Evolutionary conservation across 2,797 vertebrate species (phyloP).

Genomic region (Chelmon rostratus): DNA sequence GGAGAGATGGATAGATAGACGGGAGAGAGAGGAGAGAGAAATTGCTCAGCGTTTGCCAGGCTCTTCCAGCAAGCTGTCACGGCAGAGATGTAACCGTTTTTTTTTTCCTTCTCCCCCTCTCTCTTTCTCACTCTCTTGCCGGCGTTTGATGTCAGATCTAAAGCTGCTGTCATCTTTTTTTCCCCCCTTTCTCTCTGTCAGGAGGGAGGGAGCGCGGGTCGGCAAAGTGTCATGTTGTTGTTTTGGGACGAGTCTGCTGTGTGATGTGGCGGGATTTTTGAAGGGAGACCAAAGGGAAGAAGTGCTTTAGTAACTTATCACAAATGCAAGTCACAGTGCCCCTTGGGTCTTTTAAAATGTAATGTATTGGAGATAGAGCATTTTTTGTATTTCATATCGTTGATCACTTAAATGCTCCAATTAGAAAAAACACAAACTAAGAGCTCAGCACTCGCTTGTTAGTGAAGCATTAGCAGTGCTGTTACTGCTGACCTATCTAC

Average conservation of each 20-base stretch:
- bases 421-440: conserved; percentile 19
- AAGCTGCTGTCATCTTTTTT: conserved; percentile 81
- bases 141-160: conserved; percentile 84
- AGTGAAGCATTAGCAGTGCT: conserved; percentile 4
- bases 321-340: conserved; percentile 69
- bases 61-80: conserved; percentile 83
- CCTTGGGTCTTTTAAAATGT: conserved; percentile 52
- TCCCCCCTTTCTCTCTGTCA: conserved; percentile 59
- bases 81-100: conserved; percentile 76
- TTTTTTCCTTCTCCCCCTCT: conserved; percentile 28
- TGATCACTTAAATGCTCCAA: conserved; percentile 21
- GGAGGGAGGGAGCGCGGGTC: conserved; percentile 76
- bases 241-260: conserved; percentile 79
- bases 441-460: not conserved
- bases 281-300: conserved; percentile 77
- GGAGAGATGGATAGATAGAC: conserved; percentile 65
- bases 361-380: conserved; percentile 38
- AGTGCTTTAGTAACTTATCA: conserved; percentile 72
- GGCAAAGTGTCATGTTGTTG: conserved; percentile 82
- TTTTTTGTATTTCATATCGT: conserved; percentile 21
- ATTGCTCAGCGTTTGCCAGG: conserved; percentile 65
- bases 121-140: conserved; percentile 70
- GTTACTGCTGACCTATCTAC: not conserved
- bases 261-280: conserved; percentile 83
- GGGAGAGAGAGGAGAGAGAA: conserved; percentile 41